Conservation (phyloP, 2,888 invertebrate genomes). For the Shargacucullia verbasci region DNA sequence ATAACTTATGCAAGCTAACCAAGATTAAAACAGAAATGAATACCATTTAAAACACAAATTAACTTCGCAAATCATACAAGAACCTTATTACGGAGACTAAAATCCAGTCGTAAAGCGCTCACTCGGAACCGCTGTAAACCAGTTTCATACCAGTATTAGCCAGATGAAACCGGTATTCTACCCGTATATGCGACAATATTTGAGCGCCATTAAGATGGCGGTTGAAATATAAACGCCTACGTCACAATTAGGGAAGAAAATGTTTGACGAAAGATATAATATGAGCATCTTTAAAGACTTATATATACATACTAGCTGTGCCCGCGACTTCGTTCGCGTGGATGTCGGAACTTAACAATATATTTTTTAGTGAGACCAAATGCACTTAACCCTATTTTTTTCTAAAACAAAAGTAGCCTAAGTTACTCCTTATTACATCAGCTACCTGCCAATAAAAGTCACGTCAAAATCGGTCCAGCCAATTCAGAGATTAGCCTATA, state of each 20-base stretch:
- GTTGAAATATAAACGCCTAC: slow-evolving; percentile 43
- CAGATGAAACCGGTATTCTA: slow-evolving; percentile 33
- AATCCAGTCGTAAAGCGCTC: slow-evolving; percentile 48
- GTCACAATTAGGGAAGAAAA: slow-evolving; percentile 35
- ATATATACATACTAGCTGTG: too few relatives aligned
- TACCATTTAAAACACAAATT: slow-evolving; percentile 44
- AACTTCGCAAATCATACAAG: slow-evolving; percentile 47
- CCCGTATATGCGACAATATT: slow-evolving; percentile 39
- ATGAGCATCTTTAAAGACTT: background rate
- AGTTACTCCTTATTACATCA: too few relatives aligned
- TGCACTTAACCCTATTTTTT: too few relatives aligned
- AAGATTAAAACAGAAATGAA: slow-evolving; percentile 32
- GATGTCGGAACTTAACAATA: too few relatives aligned
- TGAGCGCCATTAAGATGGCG: slow-evolving; percentile 32
- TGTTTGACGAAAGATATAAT: slow-evolving; percentile 35
- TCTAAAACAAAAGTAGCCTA: too few relatives aligned
- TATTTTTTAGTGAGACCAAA: too few relatives aligned
- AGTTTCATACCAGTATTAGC: slow-evolving; percentile 38
- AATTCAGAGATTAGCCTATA: too few relatives aligned
- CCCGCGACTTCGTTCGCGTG: too few relatives aligned
- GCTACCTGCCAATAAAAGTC: too few relatives aligned
- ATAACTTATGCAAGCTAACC: slow-evolving; percentile 1
- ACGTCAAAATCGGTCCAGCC: too few relatives aligned
- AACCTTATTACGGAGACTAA: slow-evolving; percentile 34
- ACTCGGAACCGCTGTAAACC: slow-evolving; percentile 48